Evolutionary conservation across 2,797 vertebrate genomes (phyloP), one percentile per base, ranked within the genome.

Genomic region (Poecilia picta): DNA sequence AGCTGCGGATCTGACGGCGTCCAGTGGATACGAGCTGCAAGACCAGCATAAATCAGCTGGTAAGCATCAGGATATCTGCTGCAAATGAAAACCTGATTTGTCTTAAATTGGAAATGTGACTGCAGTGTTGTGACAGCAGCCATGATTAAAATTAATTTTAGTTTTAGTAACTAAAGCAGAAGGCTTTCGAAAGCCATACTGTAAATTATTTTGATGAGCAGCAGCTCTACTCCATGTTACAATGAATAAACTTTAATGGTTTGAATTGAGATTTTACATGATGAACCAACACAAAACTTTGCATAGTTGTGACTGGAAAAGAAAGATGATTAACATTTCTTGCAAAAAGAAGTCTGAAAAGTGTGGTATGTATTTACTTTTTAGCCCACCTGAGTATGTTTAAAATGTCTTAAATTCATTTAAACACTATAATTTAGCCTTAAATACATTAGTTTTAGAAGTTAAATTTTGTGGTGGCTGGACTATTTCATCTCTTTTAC

Each of bases 1-100:
- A 99, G 96, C 93, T 99, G 98, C 76, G 98, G 98, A 87, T 99
- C 98, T 0, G 98, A 98, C 0, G 98, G 97, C 89, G 98, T 84
- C 98, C 98, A 99, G 86, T 96, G 81, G 81, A 97, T 96, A 72
- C 98, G 97, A 78, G 98, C 98, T 99, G 87, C n/a, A 75, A 72
- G 79, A 81, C 46, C 20, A 8, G 8, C 0, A 1, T 4, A 8
- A 28, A 53, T 72, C 25, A 39, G 4, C 70, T n/a, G 68, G 8
- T 23, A 33, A 75, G 41, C 5, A 59, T 74, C 7, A 31, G 0
- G 5, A 72, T 47, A 36, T 41, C 16, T 33, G 41, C 59, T 73
- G 64, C 20, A 25, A 51, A 68, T 74, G 18, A 53, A 62, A 25
- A 45, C 39, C 23, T 25, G 13, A 43, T 15, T 39, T 23, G 36